Conservation (phyloP, 2,888 invertebrate genomes). For the Leptinotarsa juncta region DNA sequence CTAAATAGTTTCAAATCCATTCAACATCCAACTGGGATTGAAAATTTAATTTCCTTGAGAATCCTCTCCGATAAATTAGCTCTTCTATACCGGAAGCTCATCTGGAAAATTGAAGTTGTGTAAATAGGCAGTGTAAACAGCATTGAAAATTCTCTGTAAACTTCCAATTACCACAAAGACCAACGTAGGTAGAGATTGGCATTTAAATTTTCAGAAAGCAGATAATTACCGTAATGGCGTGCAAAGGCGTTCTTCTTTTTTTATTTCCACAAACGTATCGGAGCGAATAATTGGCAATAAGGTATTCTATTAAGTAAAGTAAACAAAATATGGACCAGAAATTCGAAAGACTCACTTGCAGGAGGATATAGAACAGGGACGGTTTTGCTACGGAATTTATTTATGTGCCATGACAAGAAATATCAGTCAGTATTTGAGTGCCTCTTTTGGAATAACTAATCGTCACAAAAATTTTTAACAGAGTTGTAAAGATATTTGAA, state of each 20-base stretch:
- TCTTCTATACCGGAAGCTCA: slow-evolving; percentile 7
- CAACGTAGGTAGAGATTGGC: slow-evolving; percentile 16
- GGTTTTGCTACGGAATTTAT: not conserved
- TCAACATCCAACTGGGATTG: not conserved
- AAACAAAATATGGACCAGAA: slow-evolving; percentile 55
- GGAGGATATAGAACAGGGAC: slow-evolving; percentile 57
- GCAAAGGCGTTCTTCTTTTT: slow-evolving; percentile 31
- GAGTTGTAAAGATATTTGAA: no score
- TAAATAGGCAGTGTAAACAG: slow-evolving; percentile 18
- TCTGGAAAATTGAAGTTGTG: slow-evolving; percentile 19
- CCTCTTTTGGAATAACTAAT: no score
- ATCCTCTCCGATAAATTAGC: slow-evolving; percentile 7
- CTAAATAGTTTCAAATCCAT: not conserved
- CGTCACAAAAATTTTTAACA: no score
- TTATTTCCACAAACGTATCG: slow-evolving; percentile 38
- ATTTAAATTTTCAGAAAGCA: slow-evolving; percentile 22
- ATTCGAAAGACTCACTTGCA: slow-evolving; percentile 52
- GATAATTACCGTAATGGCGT: slow-evolving; percentile 21
- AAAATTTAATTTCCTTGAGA: slow-evolving; percentile 16
- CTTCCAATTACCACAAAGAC: slow-evolving; percentile 18
- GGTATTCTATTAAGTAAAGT: slow-evolving; percentile 52
- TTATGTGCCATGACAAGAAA: no score
- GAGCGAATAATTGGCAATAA: slow-evolving; percentile 51
- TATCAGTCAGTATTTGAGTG: no score
- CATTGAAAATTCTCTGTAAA: slow-evolving; percentile 18